Conservation (phyloP, 2,113 vertebrate genomes). For the Mobula hypostoma region DNA sequence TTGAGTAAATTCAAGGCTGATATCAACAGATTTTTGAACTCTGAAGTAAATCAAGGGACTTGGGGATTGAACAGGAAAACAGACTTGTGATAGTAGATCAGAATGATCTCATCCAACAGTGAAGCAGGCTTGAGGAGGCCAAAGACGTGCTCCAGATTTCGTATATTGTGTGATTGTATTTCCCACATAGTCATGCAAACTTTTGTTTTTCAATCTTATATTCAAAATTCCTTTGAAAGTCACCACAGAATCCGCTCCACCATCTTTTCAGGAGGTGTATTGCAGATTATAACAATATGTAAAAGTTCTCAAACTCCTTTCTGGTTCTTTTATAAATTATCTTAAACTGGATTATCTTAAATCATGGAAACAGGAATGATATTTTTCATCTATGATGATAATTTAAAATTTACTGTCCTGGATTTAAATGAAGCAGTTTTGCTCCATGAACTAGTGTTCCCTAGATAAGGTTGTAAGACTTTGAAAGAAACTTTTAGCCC, state of each 20-base stretch:
- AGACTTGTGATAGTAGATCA: too few relatives aligned
- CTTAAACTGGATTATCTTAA: conserved; percentile 12
- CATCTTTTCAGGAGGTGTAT: neutral
- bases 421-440: neutral
- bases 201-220: neutral
- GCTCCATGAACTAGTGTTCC: neutral
- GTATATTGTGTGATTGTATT: too few relatives aligned
- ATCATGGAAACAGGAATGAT: neutral
- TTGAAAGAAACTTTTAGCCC: neutral
- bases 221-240: neutral
- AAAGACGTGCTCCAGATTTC: too few relatives aligned
- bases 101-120: too few relatives aligned
- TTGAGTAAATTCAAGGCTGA: too few relatives aligned
- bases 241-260: neutral
- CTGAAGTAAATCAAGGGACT: too few relatives aligned
- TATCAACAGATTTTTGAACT: too few relatives aligned
- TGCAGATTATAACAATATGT: neutral
- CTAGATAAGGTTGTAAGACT: neutral
- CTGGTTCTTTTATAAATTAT: neutral
- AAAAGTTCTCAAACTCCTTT: neutral
- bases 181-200: neutral
- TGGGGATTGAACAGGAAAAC: too few relatives aligned
- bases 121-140: too few relatives aligned
- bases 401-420: neutral
- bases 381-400: neutral